phyloP scores from a whole-genome alignment of 92 coral and sea anemone species.

The Metridium senile region DNA sequence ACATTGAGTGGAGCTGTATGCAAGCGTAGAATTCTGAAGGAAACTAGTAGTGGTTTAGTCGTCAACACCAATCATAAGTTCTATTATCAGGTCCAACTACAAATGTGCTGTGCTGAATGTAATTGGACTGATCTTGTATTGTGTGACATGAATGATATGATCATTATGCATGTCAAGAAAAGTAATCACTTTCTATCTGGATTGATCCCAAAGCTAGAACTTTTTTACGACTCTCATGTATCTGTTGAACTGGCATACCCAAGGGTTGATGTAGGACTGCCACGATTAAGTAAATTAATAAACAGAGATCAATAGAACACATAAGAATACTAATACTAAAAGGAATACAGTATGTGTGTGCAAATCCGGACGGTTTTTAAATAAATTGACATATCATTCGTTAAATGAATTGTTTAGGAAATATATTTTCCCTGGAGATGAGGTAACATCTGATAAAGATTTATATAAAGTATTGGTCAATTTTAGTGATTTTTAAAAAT shows the following conservation, averaged over 20 bases:
- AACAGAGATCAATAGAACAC: slow-evolving; percentile 1
- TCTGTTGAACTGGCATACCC: slow-evolving; percentile 68
- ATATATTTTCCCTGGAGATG: too few species aligned
- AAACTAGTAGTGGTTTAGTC: slow-evolving; percentile 48
- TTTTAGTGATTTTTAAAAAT: too few species aligned
- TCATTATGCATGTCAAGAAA: slow-evolving; percentile 59
- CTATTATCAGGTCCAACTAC: slow-evolving; percentile 65
- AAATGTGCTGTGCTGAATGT: slow-evolving; percentile 59
- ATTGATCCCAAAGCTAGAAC: slow-evolving; percentile 58
- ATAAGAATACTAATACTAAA: too few species aligned
- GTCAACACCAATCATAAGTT: slow-evolving; percentile 59
- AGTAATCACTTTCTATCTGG: slow-evolving; percentile 32
- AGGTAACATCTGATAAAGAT: too few species aligned
- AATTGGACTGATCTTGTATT: slow-evolving; percentile 70
- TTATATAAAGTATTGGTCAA: too few species aligned
- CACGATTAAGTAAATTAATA: slow-evolving; percentile 39
- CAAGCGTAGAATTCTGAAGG: slow-evolving; percentile 49
- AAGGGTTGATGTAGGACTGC: slow-evolving; percentile 51
- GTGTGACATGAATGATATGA: slow-evolving; percentile 48
- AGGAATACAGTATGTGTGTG: too few species aligned
- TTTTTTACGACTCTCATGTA: slow-evolving; percentile 51
- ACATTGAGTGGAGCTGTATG: slow-evolving; percentile 53
- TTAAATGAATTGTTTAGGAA: too few species aligned
- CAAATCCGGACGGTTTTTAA: too few species aligned
- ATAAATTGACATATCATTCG: too few species aligned